Base-by-base conservation (phyloP, 2,797 vertebrate genomes). In the Parambassis ranga region DNA sequence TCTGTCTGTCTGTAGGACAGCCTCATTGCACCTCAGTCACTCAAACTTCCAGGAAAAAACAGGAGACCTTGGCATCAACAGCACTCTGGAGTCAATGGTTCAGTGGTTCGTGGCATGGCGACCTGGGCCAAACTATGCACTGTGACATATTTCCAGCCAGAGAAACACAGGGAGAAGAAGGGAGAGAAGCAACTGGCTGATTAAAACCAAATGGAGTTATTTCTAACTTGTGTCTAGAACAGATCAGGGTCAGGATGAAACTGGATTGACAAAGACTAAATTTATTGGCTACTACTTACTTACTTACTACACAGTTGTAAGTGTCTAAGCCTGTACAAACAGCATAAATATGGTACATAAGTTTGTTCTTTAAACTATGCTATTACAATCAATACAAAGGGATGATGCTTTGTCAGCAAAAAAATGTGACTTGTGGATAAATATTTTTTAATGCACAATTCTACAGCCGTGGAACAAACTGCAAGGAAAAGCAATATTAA, bases 21-120 rank as follows among this genome's bases (percentile, higher is more conserved):
- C 42, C 50, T 74, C 53, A 48, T 46, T 65, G 70, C 71, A 59
- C 61, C 62, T 73, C 13, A 8, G 52, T 67, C 62, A 30, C 30
- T 42, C 16, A 3, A 36, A 59, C 75, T 81, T 89, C 75, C 77
- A 76, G 83, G 77, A 84, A 88, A 81, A 86, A 65, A 87, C 81
- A 73, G 57, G 38, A n/a, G 81, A 77, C 74, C 57, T n/a, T 90
- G 79, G 81, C 79, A 77, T 49, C 33, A 32, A 39, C 47, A 79
- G 24, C 38, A 55, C 38, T 71, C 48, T 65, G 69, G 71, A 87
- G 73, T 84, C 58, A 48, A 70, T 71, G 70, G 56, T 79, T 81
- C 83, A 65, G 84, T 49, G 80, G 82, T 88, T 61, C 32, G 72
- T 15, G 55, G 80, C 71, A 23, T 35, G 31, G 37, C 48, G 65